phyloP scores from a whole-genome alignment of 2,797 vertebrate genomes.

The Alosa sapidissima region DNA sequence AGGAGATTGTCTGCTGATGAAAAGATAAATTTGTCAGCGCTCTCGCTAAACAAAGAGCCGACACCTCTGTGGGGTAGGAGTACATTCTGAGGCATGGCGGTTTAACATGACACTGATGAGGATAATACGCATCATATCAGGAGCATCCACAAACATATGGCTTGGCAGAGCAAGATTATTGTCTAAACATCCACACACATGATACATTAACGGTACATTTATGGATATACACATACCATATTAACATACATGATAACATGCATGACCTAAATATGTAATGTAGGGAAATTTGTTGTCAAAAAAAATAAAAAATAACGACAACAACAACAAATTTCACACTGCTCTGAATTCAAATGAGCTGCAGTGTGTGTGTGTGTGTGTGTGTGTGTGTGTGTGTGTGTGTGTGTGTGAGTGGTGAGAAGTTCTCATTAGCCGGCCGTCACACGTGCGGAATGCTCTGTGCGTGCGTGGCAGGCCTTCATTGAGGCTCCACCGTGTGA shows the following conservation, averaged over 20 bases:
- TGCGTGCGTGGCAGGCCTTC: not conserved
- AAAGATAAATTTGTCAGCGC: not conserved
- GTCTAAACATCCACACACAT: not conserved
- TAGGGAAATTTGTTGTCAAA: not conserved
- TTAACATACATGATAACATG: slow-evolving; percentile 1
- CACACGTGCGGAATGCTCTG: not conserved
- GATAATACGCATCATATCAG: not conserved
- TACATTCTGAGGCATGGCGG: not conserved
- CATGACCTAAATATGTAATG: not conserved
- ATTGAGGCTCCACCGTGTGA: not conserved
- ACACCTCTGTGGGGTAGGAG: not conserved
- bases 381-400: no score
- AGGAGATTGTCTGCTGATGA: not conserved
- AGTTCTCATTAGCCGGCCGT: not conserved
- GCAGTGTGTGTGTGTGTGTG: not conserved
- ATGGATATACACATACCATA: not conserved
- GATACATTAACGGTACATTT: not conserved
- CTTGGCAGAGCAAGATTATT: not conserved
- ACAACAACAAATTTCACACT: not conserved
- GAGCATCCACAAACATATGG: not conserved
- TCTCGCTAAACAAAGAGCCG: not conserved
- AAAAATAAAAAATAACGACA: not conserved
- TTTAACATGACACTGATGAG: not conserved
- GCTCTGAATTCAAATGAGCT: not conserved
- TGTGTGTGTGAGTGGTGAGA: not conserved